Conservation (phyloP, 2,797 vertebrate genomes). For the Xiphophorus birchmanni region DNA sequence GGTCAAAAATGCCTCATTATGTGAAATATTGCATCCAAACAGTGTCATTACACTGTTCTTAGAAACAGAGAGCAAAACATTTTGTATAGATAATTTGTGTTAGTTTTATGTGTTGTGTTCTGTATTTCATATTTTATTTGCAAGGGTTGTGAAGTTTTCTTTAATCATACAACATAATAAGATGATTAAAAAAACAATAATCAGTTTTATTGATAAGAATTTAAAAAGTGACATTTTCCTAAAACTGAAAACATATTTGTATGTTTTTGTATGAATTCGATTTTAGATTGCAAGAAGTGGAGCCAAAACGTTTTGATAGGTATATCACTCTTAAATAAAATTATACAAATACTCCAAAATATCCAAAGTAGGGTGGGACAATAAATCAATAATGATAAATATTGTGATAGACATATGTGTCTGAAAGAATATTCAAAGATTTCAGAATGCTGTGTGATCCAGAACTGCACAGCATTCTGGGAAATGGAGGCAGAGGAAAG, state of each 20-base stretch:
- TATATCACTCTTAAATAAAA: not conserved
- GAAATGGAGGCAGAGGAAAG: no score
- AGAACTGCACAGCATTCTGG: no score
- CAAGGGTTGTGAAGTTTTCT: not conserved
- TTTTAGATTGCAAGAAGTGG: not conserved
- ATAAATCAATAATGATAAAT: no score
- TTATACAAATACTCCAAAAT: not conserved
- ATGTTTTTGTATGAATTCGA: no score
- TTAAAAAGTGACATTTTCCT: not conserved
- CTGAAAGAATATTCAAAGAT: no score
- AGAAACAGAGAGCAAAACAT: not conserved
- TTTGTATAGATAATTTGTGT: not conserved
- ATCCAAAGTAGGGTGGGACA: no score
- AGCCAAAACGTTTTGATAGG: not conserved
- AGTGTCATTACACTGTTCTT: not conserved
- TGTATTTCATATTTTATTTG: not conserved
- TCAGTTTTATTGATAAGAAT: not conserved
- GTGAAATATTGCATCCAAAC: not conserved
- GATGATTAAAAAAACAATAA: not conserved
- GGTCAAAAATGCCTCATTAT: constrained; percentile 1
- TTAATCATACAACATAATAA: not conserved
- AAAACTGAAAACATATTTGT: no score
- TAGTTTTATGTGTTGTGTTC: not conserved
- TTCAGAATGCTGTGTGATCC: no score
- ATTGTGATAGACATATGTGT: no score